Evolutionary conservation across 2,888 invertebrate genomes (phyloP).

Genomic region (Rhingia campestris): DNA sequence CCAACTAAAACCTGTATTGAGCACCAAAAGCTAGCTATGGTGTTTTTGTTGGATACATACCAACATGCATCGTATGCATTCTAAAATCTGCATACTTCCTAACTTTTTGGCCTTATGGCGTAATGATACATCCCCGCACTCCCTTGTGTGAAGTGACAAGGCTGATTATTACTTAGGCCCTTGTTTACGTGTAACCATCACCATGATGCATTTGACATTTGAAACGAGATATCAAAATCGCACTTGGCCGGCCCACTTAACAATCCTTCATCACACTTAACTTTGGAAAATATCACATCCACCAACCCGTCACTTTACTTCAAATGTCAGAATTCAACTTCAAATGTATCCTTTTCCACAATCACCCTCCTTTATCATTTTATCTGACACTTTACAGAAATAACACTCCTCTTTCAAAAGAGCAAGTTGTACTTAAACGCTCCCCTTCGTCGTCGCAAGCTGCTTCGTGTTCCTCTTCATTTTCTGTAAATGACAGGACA

Average conservation of each 20-base stretch:
- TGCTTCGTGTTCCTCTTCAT: too few species aligned
- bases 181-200: not conserved
- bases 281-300: conserved; percentile 6
- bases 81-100: too few species aligned
- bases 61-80: too few species aligned
- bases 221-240: not conserved
- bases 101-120: too few species aligned
- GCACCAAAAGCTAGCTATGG: too few species aligned
- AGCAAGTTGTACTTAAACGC: conserved; percentile 6
- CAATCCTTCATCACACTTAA: conserved; percentile 16
- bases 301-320: conserved; percentile 32
- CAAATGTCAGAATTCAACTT: conserved; percentile 24
- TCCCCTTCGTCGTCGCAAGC: too few species aligned
- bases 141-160: too few species aligned
- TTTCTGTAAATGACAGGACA: conserved; percentile 50
- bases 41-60: too few species aligned
- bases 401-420: conserved; percentile 52
- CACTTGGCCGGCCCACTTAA: conserved; percentile 2
- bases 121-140: too few species aligned
- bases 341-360: conserved; percentile 40
- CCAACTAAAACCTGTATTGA: too few species aligned
- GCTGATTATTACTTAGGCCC: too few species aligned
- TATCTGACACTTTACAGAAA: conserved; percentile 32
- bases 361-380: conserved; percentile 12
- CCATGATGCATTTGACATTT: not conserved